These are phyloP conservation scores for Epicauta chinensis DNA, from an alignment of 1,140 invertebrate species.

Conservation along the genomic window DNA sequence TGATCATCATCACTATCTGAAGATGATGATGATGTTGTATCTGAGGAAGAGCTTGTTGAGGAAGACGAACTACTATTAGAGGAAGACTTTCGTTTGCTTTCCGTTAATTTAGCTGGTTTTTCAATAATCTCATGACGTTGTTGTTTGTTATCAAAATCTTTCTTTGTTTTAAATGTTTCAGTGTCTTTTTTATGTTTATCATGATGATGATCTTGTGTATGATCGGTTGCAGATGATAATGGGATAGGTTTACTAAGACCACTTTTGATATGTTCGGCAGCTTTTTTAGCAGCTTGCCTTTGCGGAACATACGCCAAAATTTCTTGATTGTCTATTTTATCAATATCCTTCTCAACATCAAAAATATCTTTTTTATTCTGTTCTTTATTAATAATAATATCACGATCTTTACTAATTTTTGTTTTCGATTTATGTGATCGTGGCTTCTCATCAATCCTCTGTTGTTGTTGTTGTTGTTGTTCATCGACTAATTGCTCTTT, in stretches of 20 bases:
- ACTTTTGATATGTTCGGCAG: conserved; percentile 82
- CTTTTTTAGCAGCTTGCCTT: conserved; percentile 84
- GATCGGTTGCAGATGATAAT: conserved; percentile 40
- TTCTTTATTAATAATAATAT: conserved; percentile 19
- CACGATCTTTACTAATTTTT: conserved; percentile 16
- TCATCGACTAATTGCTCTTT: conserved; percentile 31
- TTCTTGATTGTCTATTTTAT: conserved; percentile 54
- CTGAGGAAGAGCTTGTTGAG: conserved; percentile 38
- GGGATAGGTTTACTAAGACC: conserved; percentile 57
- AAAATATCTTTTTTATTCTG: conserved; percentile 43
- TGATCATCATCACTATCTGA: conserved; percentile 39
- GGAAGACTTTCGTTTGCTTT: conserved; percentile 40
- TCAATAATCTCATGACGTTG: not conserved
- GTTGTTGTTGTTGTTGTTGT: conserved; percentile 16
- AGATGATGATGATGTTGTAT: conserved; percentile 40
- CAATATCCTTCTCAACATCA: conserved; percentile 57
- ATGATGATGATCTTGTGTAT: conserved; percentile 30
- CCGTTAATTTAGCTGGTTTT: conserved; percentile 32
- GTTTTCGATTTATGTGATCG: conserved; percentile 9
- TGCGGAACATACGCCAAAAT: conserved; percentile 81
- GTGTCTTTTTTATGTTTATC: conserved; percentile 27
- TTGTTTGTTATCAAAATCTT: conserved; percentile 21
- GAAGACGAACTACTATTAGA: conserved; percentile 44
- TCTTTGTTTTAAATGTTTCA: conserved; percentile 24
- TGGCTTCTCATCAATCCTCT: conserved; percentile 1